Conservation (phyloP, 2,113 vertebrate genomes). For the Cathartes aura region DNA sequence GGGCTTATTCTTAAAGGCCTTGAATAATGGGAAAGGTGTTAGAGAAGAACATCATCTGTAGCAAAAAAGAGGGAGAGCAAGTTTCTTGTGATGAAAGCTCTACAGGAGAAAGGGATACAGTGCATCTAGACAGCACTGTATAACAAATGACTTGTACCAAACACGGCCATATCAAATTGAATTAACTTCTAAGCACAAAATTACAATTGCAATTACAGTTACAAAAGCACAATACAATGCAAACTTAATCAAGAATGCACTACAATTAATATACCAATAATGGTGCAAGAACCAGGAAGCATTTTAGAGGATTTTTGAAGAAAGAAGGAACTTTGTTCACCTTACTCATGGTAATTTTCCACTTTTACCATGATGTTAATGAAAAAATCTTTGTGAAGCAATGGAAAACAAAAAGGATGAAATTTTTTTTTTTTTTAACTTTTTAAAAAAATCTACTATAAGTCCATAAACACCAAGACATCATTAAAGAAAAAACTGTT, state of each 20-base stretch:
- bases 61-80: neutral
- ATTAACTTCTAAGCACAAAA: neutral
- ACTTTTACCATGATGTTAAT: accelerated
- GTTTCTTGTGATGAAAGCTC: neutral
- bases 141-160: neutral
- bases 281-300: neutral
- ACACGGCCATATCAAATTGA: neutral
- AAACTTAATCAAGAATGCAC: neutral
- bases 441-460: neutral
- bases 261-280: neutral
- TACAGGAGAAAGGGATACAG: neutral
- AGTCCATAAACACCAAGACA: neutral
- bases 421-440: neutral
- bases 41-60: neutral
- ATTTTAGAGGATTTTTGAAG: neutral
- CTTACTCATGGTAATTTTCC: neutral
- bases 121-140: neutral
- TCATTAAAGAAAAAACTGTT: accelerated
- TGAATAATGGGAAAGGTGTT: neutral
- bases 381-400: neutral
- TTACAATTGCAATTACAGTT: neutral
- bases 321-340: neutral
- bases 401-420: neutral
- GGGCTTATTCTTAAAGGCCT: neutral
- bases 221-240: neutral